Evolutionary conservation across 2,888 invertebrate species (phyloP).

Genomic region (Scaptomyza flava): DNA sequence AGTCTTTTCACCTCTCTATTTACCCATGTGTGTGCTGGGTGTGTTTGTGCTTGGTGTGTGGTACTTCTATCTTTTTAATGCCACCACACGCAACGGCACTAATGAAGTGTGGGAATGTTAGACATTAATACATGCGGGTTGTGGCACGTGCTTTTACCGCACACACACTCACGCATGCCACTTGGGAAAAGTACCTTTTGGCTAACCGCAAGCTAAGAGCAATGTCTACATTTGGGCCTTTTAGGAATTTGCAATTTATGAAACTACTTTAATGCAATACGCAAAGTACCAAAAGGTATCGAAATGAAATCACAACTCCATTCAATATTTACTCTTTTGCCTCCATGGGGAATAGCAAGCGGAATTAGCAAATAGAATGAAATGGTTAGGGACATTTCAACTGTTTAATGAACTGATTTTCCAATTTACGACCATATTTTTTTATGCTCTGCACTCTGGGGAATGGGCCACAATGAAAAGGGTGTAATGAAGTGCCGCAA

Average conservation of each 20-base stretch:
- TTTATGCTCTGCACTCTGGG: neutral
- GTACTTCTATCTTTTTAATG: conserved; percentile 33
- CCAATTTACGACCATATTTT: conserved; percentile 27
- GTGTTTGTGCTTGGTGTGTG: conserved; percentile 1
- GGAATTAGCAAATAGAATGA: conserved; percentile 32
- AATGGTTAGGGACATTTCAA: neutral
- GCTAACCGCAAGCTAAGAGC: conserved; percentile 19
- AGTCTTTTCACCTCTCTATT: conserved; percentile 1
- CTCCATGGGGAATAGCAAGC: neutral
- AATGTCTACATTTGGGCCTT: conserved; percentile 6
- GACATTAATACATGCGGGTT: conserved; percentile 47
- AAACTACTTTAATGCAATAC: conserved; percentile 16
- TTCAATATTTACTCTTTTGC: neutral
- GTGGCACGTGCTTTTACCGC: conserved; percentile 38
- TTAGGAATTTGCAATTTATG: conserved; percentile 24
- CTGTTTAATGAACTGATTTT: conserved; percentile 41
- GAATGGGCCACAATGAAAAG: neutral
- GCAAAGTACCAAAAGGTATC: conserved; percentile 6
- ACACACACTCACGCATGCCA: conserved; percentile 20
- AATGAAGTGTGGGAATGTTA: conserved; percentile 50
- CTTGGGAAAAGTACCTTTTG: conserved; percentile 37
- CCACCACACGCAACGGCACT: conserved; percentile 37
- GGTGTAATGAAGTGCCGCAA: conserved; percentile 2
- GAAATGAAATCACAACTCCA: conserved; percentile 16
- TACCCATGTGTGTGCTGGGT: neutral